phyloP scores from a whole-genome alignment of 1,140 invertebrate species.

The Chrysoperla carnea region DNA sequence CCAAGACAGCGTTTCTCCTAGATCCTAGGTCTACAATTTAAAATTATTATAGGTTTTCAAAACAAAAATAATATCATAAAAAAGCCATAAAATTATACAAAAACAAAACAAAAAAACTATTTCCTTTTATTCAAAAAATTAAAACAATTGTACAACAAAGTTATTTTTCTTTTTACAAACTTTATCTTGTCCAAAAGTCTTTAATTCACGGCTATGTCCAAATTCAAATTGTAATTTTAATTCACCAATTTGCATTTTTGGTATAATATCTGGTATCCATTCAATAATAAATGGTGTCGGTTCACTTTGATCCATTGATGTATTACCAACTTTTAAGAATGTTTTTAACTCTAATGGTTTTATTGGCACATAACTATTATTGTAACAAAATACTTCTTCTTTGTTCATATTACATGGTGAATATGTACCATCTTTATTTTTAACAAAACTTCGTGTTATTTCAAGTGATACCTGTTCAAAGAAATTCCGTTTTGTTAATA shows the following conservation, averaged over 20 bases:
- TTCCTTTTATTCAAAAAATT: too few relatives aligned
- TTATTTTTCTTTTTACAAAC: too few relatives aligned
- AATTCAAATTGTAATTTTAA: slow-evolving; percentile 24
- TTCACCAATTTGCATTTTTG: slow-evolving; percentile 46
- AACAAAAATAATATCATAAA: too few relatives aligned
- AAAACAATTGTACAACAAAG: too few relatives aligned
- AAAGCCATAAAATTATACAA: too few relatives aligned
- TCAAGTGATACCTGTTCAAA: slow-evolving; percentile 37
- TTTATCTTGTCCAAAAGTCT: too few relatives aligned
- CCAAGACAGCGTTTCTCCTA: too few relatives aligned
- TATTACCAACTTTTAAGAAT: slow-evolving; percentile 50
- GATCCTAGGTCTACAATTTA: too few relatives aligned
- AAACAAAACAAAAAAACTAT: too few relatives aligned
- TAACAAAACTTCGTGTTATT: slow-evolving; percentile 44
- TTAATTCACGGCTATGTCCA: slow-evolving; percentile 7
- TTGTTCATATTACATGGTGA: slow-evolving; percentile 36
- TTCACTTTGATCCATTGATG: slow-evolving; percentile 34
- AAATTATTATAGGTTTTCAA: too few relatives aligned
- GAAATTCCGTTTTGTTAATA: too few relatives aligned
- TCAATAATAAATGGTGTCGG: slow-evolving; percentile 56
- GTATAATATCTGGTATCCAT: slow-evolving; percentile 61
- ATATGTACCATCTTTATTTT: slow-evolving; percentile 46
- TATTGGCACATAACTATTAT: slow-evolving; percentile 32
- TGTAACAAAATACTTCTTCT: slow-evolving; percentile 30
- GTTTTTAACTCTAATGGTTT: slow-evolving; percentile 49